Evolutionary conservation across 2,888 invertebrate species (phyloP).

Genomic region (Monopis laevigella): DNA sequence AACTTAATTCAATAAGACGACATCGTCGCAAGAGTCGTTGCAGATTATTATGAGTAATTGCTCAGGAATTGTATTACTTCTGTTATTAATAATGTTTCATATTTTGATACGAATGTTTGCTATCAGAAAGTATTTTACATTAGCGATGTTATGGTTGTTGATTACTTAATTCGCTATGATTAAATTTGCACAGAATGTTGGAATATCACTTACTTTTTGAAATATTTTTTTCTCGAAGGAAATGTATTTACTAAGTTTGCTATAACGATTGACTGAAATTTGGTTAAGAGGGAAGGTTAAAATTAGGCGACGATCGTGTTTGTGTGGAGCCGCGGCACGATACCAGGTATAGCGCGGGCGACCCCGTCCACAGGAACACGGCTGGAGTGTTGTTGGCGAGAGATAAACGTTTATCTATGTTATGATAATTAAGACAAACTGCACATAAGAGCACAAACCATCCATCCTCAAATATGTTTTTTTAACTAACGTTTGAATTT

Average conservation of each 20-base stretch:
- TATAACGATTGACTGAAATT: conserved; percentile 53
- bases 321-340: too few species aligned
- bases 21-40: not conserved
- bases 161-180: conserved; percentile 44
- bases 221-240: conserved; percentile 58
- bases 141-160: conserved; percentile 50
- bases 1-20: conserved; percentile 1
- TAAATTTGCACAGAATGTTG: conserved; percentile 60
- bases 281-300: conserved; percentile 32
- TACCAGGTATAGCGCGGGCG: not conserved
- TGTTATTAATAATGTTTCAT: conserved; percentile 6
- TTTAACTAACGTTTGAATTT: conserved; percentile 54
- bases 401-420: conserved; percentile 33
- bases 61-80: conserved; percentile 55
- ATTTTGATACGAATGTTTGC: conserved; percentile 13
- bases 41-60: conserved; percentile 26
- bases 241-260: conserved; percentile 55
- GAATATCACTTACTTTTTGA: conserved; percentile 63
- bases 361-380: not conserved
- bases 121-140: conserved; percentile 32
- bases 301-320: conserved; percentile 2
- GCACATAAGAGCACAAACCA: conserved; percentile 66
- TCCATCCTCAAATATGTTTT: conserved; percentile 55
- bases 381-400: conserved; percentile 1
- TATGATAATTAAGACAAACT: conserved; percentile 52